Evolutionary conservation across 37 sponge, comb jelly and placozoan genomes (phyloP).

Genomic region (Petrosia ficiformis): DNA sequence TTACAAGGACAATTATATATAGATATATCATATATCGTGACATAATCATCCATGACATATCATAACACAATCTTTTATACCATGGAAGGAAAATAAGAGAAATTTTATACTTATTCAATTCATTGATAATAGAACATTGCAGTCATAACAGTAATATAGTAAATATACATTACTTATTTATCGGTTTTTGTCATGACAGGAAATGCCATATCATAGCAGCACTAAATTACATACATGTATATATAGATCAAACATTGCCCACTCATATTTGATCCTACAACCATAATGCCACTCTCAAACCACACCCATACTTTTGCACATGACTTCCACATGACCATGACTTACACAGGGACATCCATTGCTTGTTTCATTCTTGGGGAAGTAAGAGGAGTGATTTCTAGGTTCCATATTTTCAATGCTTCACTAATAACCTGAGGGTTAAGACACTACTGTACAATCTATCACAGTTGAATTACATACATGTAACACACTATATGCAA

Average conservation of each 20-base stretch:
- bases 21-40: conserved; percentile 9
- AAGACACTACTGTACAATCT: not conserved
- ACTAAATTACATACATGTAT: not conserved
- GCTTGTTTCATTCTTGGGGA: conserved; percentile 64
- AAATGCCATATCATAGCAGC: not conserved
- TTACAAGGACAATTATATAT: not conserved
- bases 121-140: not conserved
- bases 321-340: not conserved
- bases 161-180: not conserved
- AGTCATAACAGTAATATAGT: not conserved
- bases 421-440: conserved; percentile 68
- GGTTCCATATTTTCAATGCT: conserved; percentile 80
- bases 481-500: too few relatives aligned
- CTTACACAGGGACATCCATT: conserved; percentile 74
- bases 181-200: not conserved
- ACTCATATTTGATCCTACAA: not conserved
- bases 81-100: not conserved
- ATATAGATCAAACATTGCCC: not conserved
- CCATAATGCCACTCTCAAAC: too few relatives aligned
- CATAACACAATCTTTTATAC: not conserved
- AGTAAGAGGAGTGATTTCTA: conserved; percentile 57
- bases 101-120: not conserved
- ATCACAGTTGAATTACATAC: too few relatives aligned
- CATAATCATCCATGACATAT: not conserved
- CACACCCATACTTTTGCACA: not conserved